These are phyloP conservation scores for Caranx ignobilis DNA, from an alignment of 2,113 vertebrate genomes.

Conservation along the genomic window DNA sequence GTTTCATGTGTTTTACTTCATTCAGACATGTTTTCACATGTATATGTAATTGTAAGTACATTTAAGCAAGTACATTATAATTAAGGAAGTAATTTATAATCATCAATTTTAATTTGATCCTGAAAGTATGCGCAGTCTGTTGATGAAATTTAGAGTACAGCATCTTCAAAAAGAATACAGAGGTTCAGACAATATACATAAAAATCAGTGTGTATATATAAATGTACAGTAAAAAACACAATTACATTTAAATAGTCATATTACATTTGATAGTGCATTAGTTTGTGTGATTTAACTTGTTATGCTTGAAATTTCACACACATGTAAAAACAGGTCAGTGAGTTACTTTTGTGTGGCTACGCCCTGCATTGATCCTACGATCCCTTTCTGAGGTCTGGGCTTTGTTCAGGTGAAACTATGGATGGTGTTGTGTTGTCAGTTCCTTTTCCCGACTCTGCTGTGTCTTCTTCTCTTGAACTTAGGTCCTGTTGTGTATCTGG, in stretches of 20 bases:
- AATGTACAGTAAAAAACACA: conserved; percentile 10
- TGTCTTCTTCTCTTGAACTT: background rate
- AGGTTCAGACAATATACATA: background rate
- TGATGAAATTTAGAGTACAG: background rate
- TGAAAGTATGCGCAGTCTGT: conserved; percentile 2
- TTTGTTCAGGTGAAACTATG: conserved; percentile 15
- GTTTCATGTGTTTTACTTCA: background rate
- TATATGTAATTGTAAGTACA: background rate
- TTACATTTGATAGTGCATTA: background rate
- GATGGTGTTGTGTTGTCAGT: conserved; percentile 4
- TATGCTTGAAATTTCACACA: background rate
- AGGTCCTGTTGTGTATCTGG: conserved; percentile 17
- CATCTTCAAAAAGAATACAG: background rate
- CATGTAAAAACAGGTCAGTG: background rate
- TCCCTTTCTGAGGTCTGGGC: conserved; percentile 17
- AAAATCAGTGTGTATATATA: background rate
- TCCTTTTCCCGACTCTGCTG: conserved; percentile 27
- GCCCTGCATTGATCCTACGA: background rate
- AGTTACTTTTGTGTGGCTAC: background rate
- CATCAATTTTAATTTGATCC: background rate
- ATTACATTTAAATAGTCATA: background rate
- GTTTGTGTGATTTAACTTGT: background rate
- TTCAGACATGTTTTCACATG: background rate
- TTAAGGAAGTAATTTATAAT: conserved; percentile 5
- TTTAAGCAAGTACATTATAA: background rate